Base-by-base conservation (phyloP, 2,797 vertebrate species). In the Anniella stebbinsi region DNA sequence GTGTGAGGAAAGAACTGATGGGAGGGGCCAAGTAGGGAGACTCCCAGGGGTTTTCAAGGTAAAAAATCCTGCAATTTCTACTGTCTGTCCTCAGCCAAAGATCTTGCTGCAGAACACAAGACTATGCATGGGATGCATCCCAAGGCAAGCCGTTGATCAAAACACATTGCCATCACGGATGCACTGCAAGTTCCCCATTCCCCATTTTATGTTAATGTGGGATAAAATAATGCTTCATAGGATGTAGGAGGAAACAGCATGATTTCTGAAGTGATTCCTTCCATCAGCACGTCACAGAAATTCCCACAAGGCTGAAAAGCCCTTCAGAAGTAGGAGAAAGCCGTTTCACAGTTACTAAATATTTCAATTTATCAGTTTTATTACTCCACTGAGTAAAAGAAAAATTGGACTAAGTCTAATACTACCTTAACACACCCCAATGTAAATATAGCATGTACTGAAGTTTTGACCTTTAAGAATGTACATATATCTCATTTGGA, bases 41-140 rank as follows among this genome's bases (percentile, higher is more conserved):
- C 51, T 78, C 28, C 86, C 23, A 54, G 76, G 57, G 48, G 63
- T 2, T 8, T 69, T 7, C 15, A n/a, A 76, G 76, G 87, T 81
- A 80, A 87, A n/a, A 80, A 92, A 66, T 2, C 18, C 45, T 54
- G 87, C 69, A 63, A 73, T 0, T 0, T 90, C 80, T n/a, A 36
- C 89, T 84, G 81, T 10, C 69, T 83, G 70, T 76, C 77, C 77
- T 25, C 23, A 72, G 0, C n/a, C 0, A 1, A 45, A 89, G 30
- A 84, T 15, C 0, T 0, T 0, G 0, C 38, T 10, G 28, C 10
- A 4, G 33, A 89, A 80, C 45, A 18, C 0, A 3, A 88, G n/a
- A 73, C 13, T 10, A 51, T n/a, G 23, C 23, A 28, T 23, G 23
- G 38, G 88, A 60, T 92, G 51, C 77, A 81, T 41, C 30, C 83